Conservation (phyloP, 2,888 invertebrate species). For the Eledone cirrhosa region DNA sequence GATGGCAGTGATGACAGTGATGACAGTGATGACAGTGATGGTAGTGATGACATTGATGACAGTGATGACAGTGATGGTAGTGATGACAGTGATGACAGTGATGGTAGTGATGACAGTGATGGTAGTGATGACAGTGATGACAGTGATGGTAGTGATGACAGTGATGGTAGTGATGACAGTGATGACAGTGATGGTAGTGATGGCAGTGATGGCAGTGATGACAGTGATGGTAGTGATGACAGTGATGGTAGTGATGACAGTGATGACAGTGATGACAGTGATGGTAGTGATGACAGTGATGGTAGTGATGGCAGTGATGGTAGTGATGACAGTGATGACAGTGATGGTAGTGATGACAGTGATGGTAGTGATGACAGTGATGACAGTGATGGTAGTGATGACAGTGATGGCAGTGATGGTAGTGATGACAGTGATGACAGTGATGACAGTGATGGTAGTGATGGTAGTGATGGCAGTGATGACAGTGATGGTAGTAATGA, state of each 20-base stretch:
- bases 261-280: constrained; percentile 7
- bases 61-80: too few species aligned
- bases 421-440: constrained; percentile 29
- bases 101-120: not conserved
- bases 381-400: constrained; percentile 28
- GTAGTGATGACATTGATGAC: too few species aligned
- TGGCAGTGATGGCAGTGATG: constrained; percentile 16
- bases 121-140: constrained; percentile 18
- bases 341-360: constrained; percentile 28
- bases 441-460: constrained; percentile 28
- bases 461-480: constrained; percentile 30
- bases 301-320: constrained; percentile 16
- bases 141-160: constrained; percentile 19
- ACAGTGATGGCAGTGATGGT: constrained; percentile 26
- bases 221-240: constrained; percentile 16
- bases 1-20: constrained; percentile 30
- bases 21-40: constrained; percentile 29
- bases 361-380: constrained; percentile 26
- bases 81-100: constrained; percentile 9
- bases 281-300: not conserved
- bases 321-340: not conserved
- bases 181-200: constrained; percentile 27
- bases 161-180: constrained; percentile 28
- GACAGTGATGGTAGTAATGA: constrained; percentile 24
- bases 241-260: not conserved